Evolutionary conservation across 37 sponge, comb jelly and placozoan genomes (phyloP).

Genomic region (Axinella damicornis): DNA sequence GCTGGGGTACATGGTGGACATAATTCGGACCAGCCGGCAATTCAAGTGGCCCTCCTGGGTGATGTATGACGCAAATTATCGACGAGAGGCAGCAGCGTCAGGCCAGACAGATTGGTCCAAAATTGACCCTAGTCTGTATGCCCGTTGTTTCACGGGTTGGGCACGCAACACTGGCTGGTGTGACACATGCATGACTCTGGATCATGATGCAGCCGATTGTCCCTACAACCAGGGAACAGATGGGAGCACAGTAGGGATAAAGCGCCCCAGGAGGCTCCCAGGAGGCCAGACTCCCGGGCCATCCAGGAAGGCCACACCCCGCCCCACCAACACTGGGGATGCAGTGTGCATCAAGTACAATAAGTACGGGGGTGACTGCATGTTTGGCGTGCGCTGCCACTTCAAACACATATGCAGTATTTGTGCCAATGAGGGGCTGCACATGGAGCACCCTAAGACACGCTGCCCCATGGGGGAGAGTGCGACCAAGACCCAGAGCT

Average conservation of each 20-base stretch:
- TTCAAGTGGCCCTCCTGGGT: conserved; percentile 3
- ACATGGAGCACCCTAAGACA: no score
- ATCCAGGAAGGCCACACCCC: no score
- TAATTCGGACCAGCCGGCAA: neutral
- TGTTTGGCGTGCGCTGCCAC: neutral
- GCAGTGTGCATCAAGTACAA: neutral
- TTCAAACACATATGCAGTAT: neutral
- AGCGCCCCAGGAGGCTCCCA: no score
- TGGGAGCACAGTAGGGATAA: no score
- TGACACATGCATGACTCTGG: neutral
- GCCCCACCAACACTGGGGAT: no score
- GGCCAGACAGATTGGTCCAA: neutral
- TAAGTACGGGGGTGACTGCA: neutral
- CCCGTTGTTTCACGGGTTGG: conserved; percentile 1
- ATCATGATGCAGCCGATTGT: neutral
- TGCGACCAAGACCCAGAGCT: no score
- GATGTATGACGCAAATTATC: neutral
- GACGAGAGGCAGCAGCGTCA: neutral
- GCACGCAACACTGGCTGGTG: neutral
- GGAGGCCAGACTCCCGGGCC: no score
- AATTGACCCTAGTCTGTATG: neutral
- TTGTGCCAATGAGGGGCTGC: neutral
- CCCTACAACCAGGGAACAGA: neutral
- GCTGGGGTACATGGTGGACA: conserved; percentile 2
- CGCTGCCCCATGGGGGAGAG: no score